Base-by-base conservation (phyloP, 2,113 vertebrate genomes). In the Ceyx melanurus region DNA sequence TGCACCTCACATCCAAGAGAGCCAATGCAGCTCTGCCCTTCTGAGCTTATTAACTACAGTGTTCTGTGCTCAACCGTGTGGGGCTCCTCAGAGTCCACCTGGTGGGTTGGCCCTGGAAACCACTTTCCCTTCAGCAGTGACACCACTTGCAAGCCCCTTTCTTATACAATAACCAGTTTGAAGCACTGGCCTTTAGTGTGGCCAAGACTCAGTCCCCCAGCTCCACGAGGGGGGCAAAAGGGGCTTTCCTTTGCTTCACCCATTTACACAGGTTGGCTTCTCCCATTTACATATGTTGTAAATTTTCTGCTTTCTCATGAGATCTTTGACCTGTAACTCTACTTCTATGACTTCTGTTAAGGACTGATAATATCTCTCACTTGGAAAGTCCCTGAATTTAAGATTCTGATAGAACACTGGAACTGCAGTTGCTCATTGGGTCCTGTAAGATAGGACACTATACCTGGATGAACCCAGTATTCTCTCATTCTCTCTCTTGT, bases 191-290 rank as follows among this genome's bases (percentile, higher is more conserved):
- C 9, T 74, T 50, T 50, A 8, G 4, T 23, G 11, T 76, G 71
- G 53, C 31, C 15, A 40, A 62, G 20, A 42, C 40, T 82, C 48
- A 25, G 3, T 12, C 65, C 3, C 8, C 10, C 40, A 17, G 9
- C 6, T 23, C 10, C 20, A 10, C 0, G 0, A 75, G 8, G 31
- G 43, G 43, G 1, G 53, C 4, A 72, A 76, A 79, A 56, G 7
- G 1, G 3, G 43, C 17, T 68, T 64, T 60, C 28, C 8, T 88
- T 57, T 83, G 10, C 35, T 43, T 21, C 33, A 82, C 23, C 14
- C 9, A 15, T 46, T 73, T 62, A 58, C 14, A 62, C 8, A 43
- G 23, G 13, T 11, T 37, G 13, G 18, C 45, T 18, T 46, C 45
- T 46, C 5, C 45, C 45, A 46, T 50, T 50, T 50, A 50, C 48